These are phyloP conservation scores for Epicampocera succincta DNA, from an alignment of 2,888 invertebrate species.

Conservation along the genomic window DNA sequence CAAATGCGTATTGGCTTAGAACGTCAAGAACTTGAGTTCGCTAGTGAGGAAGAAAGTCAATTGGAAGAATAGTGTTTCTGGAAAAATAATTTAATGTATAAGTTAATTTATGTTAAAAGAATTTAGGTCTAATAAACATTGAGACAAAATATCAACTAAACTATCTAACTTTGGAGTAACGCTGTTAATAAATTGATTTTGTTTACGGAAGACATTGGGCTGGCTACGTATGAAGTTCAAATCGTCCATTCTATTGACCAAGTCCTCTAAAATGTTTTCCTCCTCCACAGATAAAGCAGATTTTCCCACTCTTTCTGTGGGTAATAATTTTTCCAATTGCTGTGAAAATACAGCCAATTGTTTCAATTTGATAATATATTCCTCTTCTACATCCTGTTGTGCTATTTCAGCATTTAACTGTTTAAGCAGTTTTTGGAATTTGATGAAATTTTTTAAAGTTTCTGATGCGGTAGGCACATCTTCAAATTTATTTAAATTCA, in stretches of 20 bases:
- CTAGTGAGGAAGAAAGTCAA: constrained; percentile 39
- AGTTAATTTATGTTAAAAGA: constrained; percentile 70
- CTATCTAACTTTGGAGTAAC: constrained; percentile 71
- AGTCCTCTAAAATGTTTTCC: constrained; percentile 69
- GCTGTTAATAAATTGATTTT: constrained; percentile 37
- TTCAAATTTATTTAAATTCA: constrained; percentile 65
- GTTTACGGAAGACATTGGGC: constrained; percentile 66
- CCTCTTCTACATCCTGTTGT: constrained; percentile 65
- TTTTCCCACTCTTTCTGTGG: constrained; percentile 60
- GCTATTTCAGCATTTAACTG: constrained; percentile 70
- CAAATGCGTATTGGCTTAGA: constrained; percentile 66
- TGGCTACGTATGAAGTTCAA: constrained; percentile 75
- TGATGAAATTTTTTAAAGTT: constrained; percentile 74
- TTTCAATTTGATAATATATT: constrained; percentile 72
- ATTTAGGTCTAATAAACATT: constrained; percentile 75
- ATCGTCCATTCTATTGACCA: constrained; percentile 75
- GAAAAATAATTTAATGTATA: constrained; percentile 21
- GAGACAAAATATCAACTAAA: constrained; percentile 75
- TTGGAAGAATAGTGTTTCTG: constrained; percentile 32
- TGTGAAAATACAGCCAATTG: constrained; percentile 75
- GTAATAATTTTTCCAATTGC: constrained; percentile 76
- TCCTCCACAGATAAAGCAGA: constrained; percentile 74
- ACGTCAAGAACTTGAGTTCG: constrained; percentile 42
- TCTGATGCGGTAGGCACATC: constrained; percentile 72
- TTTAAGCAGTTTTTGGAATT: constrained; percentile 74